phyloP scores from a whole-genome alignment of 2,113 vertebrate species.

The Antechinus flavipes region DNA sequence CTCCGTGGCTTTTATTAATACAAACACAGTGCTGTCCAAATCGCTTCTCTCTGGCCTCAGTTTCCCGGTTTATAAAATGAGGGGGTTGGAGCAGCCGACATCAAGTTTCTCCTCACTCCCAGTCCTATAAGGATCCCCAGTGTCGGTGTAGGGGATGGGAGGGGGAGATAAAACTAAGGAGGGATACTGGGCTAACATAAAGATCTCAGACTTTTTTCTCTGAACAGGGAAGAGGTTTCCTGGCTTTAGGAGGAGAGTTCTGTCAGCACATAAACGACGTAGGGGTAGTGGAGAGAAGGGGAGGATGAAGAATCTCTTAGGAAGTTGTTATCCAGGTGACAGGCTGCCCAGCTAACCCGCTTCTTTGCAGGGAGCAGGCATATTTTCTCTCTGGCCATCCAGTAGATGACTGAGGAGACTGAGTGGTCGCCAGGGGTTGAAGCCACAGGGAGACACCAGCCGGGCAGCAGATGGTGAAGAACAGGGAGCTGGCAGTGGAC shows the following conservation, averaged over 20 bases:
- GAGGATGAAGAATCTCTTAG: background rate
- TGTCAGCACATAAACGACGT: background rate
- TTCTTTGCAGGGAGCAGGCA: background rate
- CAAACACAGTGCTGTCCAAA: background rate
- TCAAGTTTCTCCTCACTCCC: background rate
- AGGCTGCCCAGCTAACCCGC: background rate
- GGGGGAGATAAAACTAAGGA: background rate
- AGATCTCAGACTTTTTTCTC: background rate
- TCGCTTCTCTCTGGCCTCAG: background rate
- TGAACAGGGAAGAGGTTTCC: background rate
- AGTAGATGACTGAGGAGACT: background rate
- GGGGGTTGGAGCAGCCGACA: background rate
- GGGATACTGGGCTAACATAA: background rate
- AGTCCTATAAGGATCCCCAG: background rate
- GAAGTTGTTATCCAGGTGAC: background rate
- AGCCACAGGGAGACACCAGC: background rate
- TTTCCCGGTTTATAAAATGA: background rate
- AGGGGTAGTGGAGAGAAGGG: background rate
- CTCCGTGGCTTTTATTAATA: background rate
- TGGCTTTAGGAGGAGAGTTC: background rate
- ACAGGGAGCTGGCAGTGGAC: constrained; percentile 13
- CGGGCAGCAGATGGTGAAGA: background rate
- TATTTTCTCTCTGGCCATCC: background rate
- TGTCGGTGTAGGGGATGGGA: background rate
- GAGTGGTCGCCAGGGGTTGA: background rate